Conservation (phyloP, 2,113 vertebrate genomes). For the Crotalus viridis region DNA sequence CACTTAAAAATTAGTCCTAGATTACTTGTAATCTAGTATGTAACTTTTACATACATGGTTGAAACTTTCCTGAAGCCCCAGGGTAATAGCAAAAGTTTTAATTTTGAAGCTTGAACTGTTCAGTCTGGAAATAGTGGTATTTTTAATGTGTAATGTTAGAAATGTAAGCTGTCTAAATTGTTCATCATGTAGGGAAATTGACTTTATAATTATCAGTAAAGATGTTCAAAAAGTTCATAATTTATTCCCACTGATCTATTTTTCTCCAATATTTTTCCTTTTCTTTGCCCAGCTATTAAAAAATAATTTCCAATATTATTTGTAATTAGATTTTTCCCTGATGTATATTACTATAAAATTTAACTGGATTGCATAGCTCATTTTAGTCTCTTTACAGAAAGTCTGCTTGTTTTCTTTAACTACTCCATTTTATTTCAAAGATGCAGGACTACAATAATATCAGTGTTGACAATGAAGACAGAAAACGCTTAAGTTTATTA, state of each 20-base stretch:
- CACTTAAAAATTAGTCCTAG: conserved; percentile 9
- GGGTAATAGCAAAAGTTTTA: background rate
- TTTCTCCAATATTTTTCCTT: background rate
- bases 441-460: background rate
- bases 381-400: conserved; percentile 9
- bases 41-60: background rate
- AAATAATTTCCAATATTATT: background rate
- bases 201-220: background rate
- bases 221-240: background rate
- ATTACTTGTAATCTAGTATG: background rate
- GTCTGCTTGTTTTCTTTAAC: conserved; percentile 14
- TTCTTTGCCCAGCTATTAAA: background rate
- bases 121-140: background rate
- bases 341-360: conserved; percentile 1
- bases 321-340: conserved; percentile 19
- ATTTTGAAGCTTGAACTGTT: background rate
- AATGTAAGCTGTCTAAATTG: background rate
- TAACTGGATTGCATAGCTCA: conserved; percentile 9
- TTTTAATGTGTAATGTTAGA: background rate
- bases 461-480: conserved; percentile 1
- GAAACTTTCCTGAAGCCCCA: background rate
- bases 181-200: background rate
- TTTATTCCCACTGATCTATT: background rate
- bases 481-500: conserved; percentile 23
- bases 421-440: conserved; percentile 35